Evolutionary conservation across 2,797 vertebrate species (phyloP).

Genomic region (Spinibarbus caldwelli): DNA sequence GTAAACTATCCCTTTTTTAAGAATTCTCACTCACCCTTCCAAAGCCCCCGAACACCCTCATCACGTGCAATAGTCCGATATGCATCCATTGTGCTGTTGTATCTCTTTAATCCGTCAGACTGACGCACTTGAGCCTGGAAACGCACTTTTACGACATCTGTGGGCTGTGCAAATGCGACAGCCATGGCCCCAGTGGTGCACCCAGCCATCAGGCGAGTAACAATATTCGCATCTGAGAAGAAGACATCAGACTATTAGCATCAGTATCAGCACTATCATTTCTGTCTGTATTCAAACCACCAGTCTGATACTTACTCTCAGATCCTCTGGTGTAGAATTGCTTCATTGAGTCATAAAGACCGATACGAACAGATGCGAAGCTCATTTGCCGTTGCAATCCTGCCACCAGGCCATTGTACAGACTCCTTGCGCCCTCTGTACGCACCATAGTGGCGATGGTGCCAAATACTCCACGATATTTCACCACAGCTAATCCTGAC

Average conservation of each 20-base stretch:
- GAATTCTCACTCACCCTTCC: constrained; percentile 83
- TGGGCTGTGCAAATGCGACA: constrained; percentile 91
- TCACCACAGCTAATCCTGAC: constrained; percentile 50
- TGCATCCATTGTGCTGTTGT: constrained; percentile 88
- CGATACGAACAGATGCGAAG: constrained; percentile 83
- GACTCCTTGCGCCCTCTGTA: constrained; percentile 75
- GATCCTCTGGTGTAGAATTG: constrained; percentile 78
- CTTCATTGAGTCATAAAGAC: constrained; percentile 84
- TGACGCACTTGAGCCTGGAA: constrained; percentile 86
- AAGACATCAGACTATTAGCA: background rate
- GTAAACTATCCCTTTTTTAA: background rate
- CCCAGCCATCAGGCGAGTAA: constrained; percentile 84
- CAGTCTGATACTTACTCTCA: constrained; percentile 67
- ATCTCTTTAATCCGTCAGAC: constrained; percentile 73
- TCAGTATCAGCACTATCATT: background rate
- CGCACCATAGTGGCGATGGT: constrained; percentile 80
- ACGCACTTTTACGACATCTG: constrained; percentile 95
- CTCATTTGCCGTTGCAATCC: constrained; percentile 84
- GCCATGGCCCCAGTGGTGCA: constrained; percentile 95
- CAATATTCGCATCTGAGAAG: constrained; percentile 80
- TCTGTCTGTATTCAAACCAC: background rate
- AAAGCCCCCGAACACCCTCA: constrained; percentile 89
- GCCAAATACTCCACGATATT: constrained; percentile 80
- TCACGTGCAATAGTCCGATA: constrained; percentile 90
- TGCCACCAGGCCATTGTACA: constrained; percentile 81